These are phyloP conservation scores for Sycophila texana DNA, from an alignment of 2,888 invertebrate species.

Conservation along the genomic window DNA sequence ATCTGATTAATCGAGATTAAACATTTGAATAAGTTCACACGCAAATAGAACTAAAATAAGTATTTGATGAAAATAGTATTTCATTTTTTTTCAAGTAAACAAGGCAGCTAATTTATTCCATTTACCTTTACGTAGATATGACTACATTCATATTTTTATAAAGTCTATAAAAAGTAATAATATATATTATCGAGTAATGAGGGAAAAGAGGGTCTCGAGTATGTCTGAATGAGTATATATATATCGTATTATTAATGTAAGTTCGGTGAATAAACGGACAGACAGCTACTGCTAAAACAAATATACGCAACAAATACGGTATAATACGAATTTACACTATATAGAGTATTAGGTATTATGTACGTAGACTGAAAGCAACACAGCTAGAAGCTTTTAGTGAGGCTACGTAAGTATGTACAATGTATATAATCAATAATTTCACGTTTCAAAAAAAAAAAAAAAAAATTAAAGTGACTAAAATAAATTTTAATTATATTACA, in stretches of 20 bases:
- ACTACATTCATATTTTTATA: too few species aligned
- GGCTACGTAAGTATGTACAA: slow-evolving; percentile 63
- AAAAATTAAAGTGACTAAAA: slow-evolving; percentile 12
- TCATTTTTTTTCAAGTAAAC: too few species aligned
- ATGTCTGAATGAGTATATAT: slow-evolving; percentile 54
- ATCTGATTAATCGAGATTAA: too few species aligned
- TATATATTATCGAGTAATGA: neutral
- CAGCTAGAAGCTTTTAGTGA: slow-evolving; percentile 70
- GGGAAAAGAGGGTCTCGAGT: slow-evolving; percentile 5
- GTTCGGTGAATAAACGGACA: slow-evolving; percentile 62
- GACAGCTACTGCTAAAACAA: slow-evolving; percentile 70
- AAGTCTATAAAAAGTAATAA: neutral
- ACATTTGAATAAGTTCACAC: too few species aligned
- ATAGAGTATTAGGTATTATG: slow-evolving; percentile 60
- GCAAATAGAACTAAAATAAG: too few species aligned
- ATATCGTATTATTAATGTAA: slow-evolving; percentile 59
- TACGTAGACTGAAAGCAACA: slow-evolving; percentile 73
- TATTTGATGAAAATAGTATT: too few species aligned
- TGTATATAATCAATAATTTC: slow-evolving; percentile 15
- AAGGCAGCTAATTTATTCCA: too few species aligned
- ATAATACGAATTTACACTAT: slow-evolving; percentile 61
- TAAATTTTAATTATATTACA: slow-evolving; percentile 5
- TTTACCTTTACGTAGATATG: too few species aligned
- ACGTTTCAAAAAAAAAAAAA: slow-evolving; percentile 24
- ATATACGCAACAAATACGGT: slow-evolving; percentile 63